Evolutionary conservation across 1,140 invertebrate genomes (phyloP).

Genomic region (Papilio polyxenes): DNA sequence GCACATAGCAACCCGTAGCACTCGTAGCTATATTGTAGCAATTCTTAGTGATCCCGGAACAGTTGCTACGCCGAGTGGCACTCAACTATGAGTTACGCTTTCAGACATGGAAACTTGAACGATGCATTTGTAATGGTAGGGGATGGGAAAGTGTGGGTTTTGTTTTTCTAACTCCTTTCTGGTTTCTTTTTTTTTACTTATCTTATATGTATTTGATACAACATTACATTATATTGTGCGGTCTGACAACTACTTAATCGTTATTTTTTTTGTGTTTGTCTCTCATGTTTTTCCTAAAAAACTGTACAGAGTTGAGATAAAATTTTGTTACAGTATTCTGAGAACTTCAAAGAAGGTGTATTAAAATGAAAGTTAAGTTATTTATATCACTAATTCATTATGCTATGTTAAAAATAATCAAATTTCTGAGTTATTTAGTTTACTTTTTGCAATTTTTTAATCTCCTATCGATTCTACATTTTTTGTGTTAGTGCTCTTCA

Average conservation of each 20-base stretch:
- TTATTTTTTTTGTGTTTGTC: too few relatives aligned
- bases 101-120: constrained; percentile 21
- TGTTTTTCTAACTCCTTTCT: neutral
- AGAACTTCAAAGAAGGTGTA: too few relatives aligned
- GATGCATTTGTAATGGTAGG: constrained; percentile 8
- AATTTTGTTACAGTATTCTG: too few relatives aligned
- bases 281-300: too few relatives aligned
- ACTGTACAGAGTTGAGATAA: too few relatives aligned
- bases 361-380: too few relatives aligned
- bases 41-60: neutral
- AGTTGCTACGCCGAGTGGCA: constrained; percentile 22
- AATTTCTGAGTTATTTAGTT: too few relatives aligned
- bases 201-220: neutral
- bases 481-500: neutral
- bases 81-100: constrained; percentile 12
- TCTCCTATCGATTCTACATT: neutral
- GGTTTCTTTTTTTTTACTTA: neutral
- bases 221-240: neutral
- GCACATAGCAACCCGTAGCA: neutral
- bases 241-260: neutral
- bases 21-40: constrained; percentile 6
- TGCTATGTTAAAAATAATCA: too few relatives aligned
- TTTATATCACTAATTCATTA: too few relatives aligned
- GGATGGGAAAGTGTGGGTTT: neutral
- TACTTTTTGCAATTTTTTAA: too few relatives aligned